Percentiles rank a stretch among this genome's conserved stretches.
These are phyloP conservation scores for Pelochelys cantorii DNA, from an alignment of 2,797 vertebrate species.

Conservation along the genomic window DNA sequence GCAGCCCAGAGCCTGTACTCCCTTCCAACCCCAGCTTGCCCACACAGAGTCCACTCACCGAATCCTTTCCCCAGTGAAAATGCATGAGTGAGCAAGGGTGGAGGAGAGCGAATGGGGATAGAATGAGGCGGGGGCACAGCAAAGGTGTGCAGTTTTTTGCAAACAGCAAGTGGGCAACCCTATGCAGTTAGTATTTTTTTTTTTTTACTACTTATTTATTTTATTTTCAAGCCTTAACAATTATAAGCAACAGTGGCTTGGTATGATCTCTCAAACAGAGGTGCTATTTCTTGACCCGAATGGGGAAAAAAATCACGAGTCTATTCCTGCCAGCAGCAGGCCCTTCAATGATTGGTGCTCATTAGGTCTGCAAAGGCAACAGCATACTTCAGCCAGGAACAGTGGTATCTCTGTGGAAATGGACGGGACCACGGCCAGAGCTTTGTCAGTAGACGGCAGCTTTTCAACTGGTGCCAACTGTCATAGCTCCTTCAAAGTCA, in stretches of 20 bases:
- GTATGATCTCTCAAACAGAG: background rate
- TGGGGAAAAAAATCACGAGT: background rate
- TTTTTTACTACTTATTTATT: too few species aligned
- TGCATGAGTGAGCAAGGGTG: too few species aligned
- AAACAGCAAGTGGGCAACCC: too few species aligned
- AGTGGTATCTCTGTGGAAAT: background rate
- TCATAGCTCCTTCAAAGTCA: background rate
- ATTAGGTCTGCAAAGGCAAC: background rate
- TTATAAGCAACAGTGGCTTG: background rate
- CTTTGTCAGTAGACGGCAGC: background rate
- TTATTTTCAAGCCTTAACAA: background rate
- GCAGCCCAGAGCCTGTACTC: too few species aligned
- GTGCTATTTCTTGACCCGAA: background rate
- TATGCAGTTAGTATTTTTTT: too few species aligned
- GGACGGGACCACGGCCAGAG: background rate
- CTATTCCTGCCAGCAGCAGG: fast-evolving
- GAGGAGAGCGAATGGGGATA: too few species aligned
- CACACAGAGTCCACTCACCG: too few species aligned
- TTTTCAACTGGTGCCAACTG: background rate
- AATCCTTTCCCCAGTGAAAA: too few species aligned
- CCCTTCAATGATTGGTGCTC: fast-evolving
- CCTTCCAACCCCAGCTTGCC: too few species aligned
- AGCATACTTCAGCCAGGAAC: fast-evolving
- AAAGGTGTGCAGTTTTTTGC: too few species aligned
- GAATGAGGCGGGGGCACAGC: too few species aligned